phyloP scores from a whole-genome alignment of 2,113 vertebrate species.

The Microcebus murinus region DNA sequence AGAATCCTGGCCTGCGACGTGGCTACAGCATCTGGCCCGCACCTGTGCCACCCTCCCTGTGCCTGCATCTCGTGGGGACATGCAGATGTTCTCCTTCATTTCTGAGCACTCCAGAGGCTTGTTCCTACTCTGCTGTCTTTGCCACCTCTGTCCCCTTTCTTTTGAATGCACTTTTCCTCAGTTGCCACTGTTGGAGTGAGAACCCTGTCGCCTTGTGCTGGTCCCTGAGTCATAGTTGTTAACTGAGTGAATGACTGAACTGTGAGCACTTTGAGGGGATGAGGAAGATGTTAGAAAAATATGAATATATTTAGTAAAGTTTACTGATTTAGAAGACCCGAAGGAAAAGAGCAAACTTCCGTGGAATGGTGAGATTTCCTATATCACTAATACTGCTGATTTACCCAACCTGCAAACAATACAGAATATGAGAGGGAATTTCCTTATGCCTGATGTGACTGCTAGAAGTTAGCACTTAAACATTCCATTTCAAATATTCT shows the following conservation, averaged over 20 bases:
- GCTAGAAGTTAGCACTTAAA: conserved; percentile 82
- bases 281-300: not conserved
- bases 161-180: not conserved
- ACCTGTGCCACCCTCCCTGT: not conserved
- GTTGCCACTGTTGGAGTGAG: not conserved
- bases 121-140: not conserved
- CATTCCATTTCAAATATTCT: conserved; percentile 88
- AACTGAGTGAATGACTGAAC: not conserved
- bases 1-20: not conserved
- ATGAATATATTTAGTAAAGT: not conserved
- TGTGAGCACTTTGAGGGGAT: not conserved
- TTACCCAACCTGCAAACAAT: conserved; percentile 39
- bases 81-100: not conserved
- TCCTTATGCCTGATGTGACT: conserved; percentile 67
- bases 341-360: not conserved
- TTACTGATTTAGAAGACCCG: not conserved
- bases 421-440: conserved; percentile 30
- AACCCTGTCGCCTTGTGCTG: not conserved
- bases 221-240: not conserved
- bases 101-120: not conserved
- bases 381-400: not conserved
- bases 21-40: not conserved
- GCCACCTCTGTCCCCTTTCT: not conserved
- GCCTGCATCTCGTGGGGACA: not conserved
- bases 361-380: conserved; percentile 50